Conservation (phyloP, 2,113 vertebrate genomes). For the Microcebus tavaratra region DNA sequence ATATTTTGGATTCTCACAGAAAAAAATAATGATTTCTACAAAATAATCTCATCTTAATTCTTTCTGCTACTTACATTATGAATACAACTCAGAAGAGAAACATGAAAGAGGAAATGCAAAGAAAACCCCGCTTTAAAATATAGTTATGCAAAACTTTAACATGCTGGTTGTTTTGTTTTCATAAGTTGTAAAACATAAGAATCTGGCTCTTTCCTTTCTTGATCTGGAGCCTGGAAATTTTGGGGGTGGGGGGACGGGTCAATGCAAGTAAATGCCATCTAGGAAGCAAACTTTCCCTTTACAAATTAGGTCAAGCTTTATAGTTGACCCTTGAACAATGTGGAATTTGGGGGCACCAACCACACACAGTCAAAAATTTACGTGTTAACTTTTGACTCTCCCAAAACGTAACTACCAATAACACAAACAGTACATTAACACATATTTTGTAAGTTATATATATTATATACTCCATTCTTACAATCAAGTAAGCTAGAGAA, state of each 20-base stretch:
- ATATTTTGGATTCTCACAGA: conserved; percentile 55
- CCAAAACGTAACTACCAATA: neutral
- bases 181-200: neutral
- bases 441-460: neutral
- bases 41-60: conserved; percentile 28
- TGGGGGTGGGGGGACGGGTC: too few species aligned
- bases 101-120: neutral
- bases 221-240: neutral
- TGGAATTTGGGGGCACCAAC: neutral
- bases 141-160: neutral
- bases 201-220: conserved; percentile 16
- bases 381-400: neutral
- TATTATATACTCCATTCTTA: neutral
- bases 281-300: neutral
- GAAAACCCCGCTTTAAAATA: conserved; percentile 31
- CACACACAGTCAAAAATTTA: neutral
- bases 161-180: neutral
- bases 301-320: neutral
- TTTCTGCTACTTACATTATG: neutral
- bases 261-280: neutral
- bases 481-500: neutral
- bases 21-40: conserved; percentile 52
- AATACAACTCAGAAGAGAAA: conserved; percentile 43
- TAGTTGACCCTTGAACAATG: neutral
- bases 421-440: neutral